These are phyloP conservation scores for Akabosia matsudoensis DNA, from an alignment of 1,140 invertebrate genomes.

Conservation along the genomic window DNA sequence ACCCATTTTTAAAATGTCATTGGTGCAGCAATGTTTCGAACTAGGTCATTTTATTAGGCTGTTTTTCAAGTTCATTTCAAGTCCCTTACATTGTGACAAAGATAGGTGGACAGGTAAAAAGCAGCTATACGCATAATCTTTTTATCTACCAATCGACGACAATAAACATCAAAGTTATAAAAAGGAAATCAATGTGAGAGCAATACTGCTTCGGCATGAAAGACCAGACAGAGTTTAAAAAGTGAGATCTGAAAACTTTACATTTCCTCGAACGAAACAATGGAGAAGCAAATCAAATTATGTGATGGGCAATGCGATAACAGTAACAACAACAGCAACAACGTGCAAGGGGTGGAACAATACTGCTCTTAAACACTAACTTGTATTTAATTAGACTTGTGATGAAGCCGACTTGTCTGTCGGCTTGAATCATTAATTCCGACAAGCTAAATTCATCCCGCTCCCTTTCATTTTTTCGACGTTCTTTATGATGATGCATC, in stretches of 20 bases:
- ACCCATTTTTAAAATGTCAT: too few relatives aligned
- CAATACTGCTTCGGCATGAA: neutral
- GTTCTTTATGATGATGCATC: neutral
- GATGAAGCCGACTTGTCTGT: constrained; percentile 25
- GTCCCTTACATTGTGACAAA: neutral
- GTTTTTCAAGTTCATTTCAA: neutral
- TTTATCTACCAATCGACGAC: neutral
- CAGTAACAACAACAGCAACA: constrained; percentile 9
- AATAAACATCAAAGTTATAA: neutral
- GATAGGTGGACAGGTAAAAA: too few relatives aligned
- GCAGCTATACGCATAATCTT: too few relatives aligned
- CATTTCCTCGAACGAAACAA: neutral
- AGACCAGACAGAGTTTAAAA: neutral
- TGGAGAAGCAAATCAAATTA: constrained; percentile 8
- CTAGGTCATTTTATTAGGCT: neutral
- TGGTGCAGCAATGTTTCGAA: too few relatives aligned
- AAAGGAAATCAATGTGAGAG: neutral
- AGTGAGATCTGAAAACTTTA: neutral
- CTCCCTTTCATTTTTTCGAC: neutral
- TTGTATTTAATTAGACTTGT: constrained; percentile 26
- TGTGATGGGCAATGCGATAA: neutral
- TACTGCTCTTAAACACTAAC: constrained; percentile 20
- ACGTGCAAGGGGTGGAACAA: constrained; percentile 19
- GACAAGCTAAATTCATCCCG: constrained; percentile 18
- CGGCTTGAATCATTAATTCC: constrained; percentile 13